Conservation (phyloP, 2,888 invertebrate species). For the Bombylius discolor region DNA sequence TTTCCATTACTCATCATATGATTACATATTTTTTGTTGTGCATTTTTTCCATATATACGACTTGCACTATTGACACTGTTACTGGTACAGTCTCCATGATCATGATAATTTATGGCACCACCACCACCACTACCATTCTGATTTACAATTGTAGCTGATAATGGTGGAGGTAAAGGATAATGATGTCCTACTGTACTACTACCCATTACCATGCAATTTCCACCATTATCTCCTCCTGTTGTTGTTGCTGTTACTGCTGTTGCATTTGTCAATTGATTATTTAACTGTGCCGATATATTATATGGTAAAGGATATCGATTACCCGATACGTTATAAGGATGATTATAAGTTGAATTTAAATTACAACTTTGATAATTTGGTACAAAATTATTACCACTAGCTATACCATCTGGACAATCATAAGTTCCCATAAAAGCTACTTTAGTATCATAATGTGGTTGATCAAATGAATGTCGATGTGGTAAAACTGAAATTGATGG, state of each 20-base stretch:
- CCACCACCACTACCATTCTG: background rate
- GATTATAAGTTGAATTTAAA: constrained; percentile 18
- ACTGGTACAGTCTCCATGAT: constrained; percentile 7
- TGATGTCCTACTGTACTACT: background rate
- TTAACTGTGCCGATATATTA: constrained; percentile 31
- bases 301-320: constrained; percentile 35
- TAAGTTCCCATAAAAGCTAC: constrained; percentile 21
- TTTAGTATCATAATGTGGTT: constrained; percentile 18
- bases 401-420: constrained; percentile 30
- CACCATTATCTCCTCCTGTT: background rate
- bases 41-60: constrained; percentile 8
- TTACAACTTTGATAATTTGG: constrained; percentile 7
- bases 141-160: background rate
- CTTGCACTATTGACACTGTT: background rate
- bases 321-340: constrained; percentile 34
- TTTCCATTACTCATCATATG: background rate
- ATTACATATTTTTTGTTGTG: constrained; percentile 8
- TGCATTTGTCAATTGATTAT: constrained; percentile 8
- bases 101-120: constrained; percentile 5
- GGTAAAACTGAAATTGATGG: constrained; percentile 13
- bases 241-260: too few species aligned
- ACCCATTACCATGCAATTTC: background rate
- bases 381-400: constrained; percentile 14
- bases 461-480: constrained; percentile 36
- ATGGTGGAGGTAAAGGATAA: constrained; percentile 5